A percentile compares a stretch with the other conserved stretches of the same genome.
Conservation (phyloP, 2,113 vertebrate genomes). For the Orcinus orca region DNA sequence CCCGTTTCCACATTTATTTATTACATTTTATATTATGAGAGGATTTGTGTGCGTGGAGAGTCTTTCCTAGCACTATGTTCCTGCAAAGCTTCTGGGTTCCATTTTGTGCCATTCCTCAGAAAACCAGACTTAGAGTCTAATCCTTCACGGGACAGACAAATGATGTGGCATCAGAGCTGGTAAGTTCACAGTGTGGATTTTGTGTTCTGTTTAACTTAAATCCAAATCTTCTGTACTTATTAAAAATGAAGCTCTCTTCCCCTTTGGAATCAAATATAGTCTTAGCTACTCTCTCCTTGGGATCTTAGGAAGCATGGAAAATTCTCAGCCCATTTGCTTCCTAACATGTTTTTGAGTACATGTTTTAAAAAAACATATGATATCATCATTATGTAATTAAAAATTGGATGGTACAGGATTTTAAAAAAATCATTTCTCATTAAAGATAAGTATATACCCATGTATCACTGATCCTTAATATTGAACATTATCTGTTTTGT, state of each 20-base stretch:
- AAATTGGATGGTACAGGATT: neutral
- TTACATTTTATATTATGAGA: neutral
- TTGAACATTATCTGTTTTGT: neutral
- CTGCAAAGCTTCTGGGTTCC: neutral
- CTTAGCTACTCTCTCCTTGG: slow-evolving; percentile 19
- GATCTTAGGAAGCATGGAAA: neutral
- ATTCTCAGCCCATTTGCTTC: slow-evolving; percentile 40
- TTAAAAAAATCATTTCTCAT: slow-evolving; percentile 17
- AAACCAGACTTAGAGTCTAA: neutral
- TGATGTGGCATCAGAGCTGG: neutral
- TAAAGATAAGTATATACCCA: neutral
- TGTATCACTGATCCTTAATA: neutral
- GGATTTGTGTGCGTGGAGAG: neutral
- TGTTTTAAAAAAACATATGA: neutral
- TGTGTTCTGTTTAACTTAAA: slow-evolving; percentile 54
- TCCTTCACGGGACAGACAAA: neutral
- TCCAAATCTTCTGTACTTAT: slow-evolving; percentile 43
- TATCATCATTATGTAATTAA: neutral
- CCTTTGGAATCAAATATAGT: slow-evolving; percentile 31
- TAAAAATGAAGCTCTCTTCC: slow-evolving; percentile 46
- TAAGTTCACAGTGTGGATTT: slow-evolving; percentile 25
- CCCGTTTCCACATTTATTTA: neutral
- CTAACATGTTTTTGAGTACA: neutral
- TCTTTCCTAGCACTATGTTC: neutral
- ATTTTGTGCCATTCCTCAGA: neutral